Percentiles rank a stretch among this genome's conserved stretches.
phyloP scores from a whole-genome alignment of 2,888 invertebrate genomes.

The Tubulanus polymorphus region DNA sequence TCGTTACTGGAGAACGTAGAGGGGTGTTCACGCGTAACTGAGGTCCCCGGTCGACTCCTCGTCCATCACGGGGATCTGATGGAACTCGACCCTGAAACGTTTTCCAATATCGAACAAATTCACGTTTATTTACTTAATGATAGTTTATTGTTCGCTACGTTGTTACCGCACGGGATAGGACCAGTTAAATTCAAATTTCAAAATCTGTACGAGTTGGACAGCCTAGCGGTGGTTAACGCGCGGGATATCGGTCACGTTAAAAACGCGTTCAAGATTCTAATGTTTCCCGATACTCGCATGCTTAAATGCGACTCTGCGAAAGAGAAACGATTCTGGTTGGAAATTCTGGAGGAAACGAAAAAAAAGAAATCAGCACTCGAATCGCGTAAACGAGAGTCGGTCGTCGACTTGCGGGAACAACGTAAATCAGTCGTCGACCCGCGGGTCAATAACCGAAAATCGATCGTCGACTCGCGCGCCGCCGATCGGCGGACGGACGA shows the following conservation, averaged over 20 bases:
- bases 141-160: constrained; percentile 77
- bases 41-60: constrained; percentile 70
- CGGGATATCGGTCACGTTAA: constrained; percentile 80
- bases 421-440: too few relatives aligned
- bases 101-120: constrained; percentile 72
- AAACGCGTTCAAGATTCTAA: constrained; percentile 88
- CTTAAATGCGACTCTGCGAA: constrained; percentile 82
- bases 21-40: constrained; percentile 75
- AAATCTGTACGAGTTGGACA: constrained; percentile 78
- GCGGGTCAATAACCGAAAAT: too few relatives aligned
- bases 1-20: constrained; percentile 77
- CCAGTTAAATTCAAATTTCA: constrained; percentile 81
- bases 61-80: constrained; percentile 88
- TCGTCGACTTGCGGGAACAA: constrained; percentile 28
- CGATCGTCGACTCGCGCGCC: too few relatives aligned
- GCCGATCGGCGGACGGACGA: too few relatives aligned
- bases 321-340: constrained; percentile 85
- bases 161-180: constrained; percentile 59
- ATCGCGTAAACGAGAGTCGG: constrained; percentile 49
- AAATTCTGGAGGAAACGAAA: constrained; percentile 85
- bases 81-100: constrained; percentile 80
- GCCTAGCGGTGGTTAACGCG: constrained; percentile 89
- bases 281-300: constrained; percentile 87
- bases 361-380: constrained; percentile 62
- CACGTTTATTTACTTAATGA: constrained; percentile 92